These are phyloP conservation scores for Nylanderia fulva DNA, from an alignment of 1,140 invertebrate species.

Conservation along the genomic window DNA sequence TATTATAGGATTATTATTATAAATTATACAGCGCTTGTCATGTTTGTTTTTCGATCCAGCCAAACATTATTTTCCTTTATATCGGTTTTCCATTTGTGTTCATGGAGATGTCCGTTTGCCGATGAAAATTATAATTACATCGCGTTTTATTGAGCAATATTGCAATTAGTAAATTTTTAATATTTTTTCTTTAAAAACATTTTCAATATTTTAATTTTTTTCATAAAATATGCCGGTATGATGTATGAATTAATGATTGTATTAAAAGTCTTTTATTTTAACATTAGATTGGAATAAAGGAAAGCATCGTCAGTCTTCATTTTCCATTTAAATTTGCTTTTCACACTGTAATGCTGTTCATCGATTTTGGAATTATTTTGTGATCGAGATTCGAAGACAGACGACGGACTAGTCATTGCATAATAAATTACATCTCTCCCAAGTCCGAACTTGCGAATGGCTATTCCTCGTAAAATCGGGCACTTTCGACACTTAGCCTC, in stretches of 20 bases:
- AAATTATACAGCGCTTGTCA: background rate
- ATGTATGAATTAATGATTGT: background rate
- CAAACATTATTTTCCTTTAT: conserved; percentile 3
- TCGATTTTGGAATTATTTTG: conserved; percentile 52
- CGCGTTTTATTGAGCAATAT: too few relatives aligned
- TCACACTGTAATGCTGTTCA: background rate
- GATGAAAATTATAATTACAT: conserved; percentile 16
- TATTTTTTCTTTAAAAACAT: background rate
- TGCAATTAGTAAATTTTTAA: background rate
- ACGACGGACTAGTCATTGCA: conserved; percentile 34
- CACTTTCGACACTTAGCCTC: conserved; percentile 37
- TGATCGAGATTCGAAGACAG: conserved; percentile 27
- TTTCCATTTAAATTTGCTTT: background rate
- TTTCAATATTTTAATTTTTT: background rate
- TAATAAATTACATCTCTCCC: conserved; percentile 61
- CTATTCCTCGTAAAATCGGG: conserved; percentile 65
- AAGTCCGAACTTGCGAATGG: conserved; percentile 31
- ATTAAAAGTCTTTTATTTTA: background rate
- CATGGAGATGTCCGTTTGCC: background rate
- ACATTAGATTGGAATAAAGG: background rate
- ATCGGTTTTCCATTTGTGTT: background rate
- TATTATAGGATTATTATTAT: conserved; percentile 38
- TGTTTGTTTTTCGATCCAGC: background rate
- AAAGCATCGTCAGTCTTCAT: background rate
- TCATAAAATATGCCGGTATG: background rate